These are phyloP conservation scores for Mastomys coucha DNA, from an alignment of 2,113 vertebrate genomes.

Conservation along the genomic window DNA sequence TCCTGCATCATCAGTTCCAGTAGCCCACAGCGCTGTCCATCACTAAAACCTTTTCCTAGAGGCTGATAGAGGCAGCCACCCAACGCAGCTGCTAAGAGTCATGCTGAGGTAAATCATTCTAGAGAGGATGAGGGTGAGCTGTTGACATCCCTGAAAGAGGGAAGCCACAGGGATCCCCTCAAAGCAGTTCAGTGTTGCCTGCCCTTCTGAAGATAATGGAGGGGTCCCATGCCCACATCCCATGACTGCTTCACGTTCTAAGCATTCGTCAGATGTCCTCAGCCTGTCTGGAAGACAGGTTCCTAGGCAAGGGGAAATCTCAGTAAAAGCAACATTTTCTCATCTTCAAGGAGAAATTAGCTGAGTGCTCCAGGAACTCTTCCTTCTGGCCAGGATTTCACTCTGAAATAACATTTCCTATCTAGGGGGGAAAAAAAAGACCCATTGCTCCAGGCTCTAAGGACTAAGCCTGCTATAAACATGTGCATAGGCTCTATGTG, in stretches of 20 bases:
- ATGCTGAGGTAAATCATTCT: background rate
- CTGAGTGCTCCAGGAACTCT: background rate
- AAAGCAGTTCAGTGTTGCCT: background rate
- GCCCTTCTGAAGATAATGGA: conserved; percentile 21
- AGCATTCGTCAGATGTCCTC: conserved; percentile 7
- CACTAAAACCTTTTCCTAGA: background rate
- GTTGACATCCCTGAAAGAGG: background rate
- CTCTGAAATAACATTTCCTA: conserved; percentile 71
- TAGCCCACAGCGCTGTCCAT: background rate
- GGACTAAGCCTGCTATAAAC: background rate
- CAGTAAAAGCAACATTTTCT: conserved; percentile 21
- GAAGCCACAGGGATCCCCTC: background rate
- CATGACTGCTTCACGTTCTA: background rate
- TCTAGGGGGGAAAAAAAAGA: conserved; percentile 37
- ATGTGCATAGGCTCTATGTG: background rate
- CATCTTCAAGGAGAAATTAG: background rate
- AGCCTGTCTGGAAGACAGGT: background rate
- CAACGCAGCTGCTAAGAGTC: background rate
- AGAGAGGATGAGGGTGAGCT: background rate
- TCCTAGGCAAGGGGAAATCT: conserved; percentile 7
- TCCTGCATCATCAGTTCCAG: background rate
- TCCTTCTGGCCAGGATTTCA: background rate
- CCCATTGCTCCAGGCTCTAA: background rate
- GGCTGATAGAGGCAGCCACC: background rate
- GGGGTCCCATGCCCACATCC: too few species aligned